These are phyloP conservation scores for Xanthia icteritia DNA, from an alignment of 2,888 invertebrate genomes.

Conservation along the genomic window DNA sequence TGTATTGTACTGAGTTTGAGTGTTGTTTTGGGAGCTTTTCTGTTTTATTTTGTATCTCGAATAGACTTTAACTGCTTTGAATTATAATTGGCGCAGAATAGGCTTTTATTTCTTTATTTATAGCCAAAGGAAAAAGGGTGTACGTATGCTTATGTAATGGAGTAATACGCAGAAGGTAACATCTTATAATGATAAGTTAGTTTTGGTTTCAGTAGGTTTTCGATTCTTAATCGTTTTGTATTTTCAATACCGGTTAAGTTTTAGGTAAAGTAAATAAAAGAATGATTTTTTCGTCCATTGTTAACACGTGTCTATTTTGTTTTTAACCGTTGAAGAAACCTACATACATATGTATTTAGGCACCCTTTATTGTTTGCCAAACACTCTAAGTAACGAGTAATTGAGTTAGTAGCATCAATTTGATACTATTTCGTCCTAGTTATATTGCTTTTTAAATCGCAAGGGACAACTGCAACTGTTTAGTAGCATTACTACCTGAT, in stretches of 20 bases:
- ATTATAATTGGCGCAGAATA: not conserved
- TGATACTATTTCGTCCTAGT: not conserved
- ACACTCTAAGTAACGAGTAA: not conserved
- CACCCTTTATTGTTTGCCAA: not conserved
- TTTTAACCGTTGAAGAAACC: not conserved
- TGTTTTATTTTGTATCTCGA: slow-evolving; percentile 17
- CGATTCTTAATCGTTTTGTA: not conserved
- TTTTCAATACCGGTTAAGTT: not conserved
- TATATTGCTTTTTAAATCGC: not conserved
- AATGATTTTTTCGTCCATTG: not conserved
- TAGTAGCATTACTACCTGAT: not conserved
- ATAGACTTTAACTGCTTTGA: not conserved
- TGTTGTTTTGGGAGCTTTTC: slow-evolving; percentile 9
- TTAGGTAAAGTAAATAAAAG: not conserved
- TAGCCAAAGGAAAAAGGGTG: not conserved
- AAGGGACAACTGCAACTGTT: not conserved
- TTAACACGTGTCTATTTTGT: not conserved
- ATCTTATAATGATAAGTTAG: not conserved
- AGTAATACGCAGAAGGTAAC: too few species aligned
- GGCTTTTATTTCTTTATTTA: not conserved
- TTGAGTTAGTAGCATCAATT: slow-evolving; percentile 5
- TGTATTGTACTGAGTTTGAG: slow-evolving; percentile 8
- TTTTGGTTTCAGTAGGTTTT: not conserved
- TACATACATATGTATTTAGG: not conserved
- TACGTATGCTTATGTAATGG: too few species aligned